Base-by-base conservation (phyloP, 2,888 invertebrate genomes). In the Alviniconcha strummeri region DNA sequence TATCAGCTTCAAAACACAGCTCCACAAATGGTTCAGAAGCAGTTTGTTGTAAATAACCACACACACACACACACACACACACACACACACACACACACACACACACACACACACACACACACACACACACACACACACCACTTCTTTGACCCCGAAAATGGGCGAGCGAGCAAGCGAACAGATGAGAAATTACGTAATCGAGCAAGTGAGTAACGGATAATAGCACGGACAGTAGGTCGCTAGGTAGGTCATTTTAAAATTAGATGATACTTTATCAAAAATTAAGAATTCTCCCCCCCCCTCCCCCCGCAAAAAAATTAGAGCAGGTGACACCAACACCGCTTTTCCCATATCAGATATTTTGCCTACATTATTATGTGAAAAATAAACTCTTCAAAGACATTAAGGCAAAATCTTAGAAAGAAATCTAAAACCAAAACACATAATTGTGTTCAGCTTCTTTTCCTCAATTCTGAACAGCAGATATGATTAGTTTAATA, bases 241-340 rank as follows among this genome's bases (percentile, higher is more conserved):
- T 96, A 67, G 95, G 95, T 95, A 89, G 90, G 89, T 92, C 4
- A 5, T 71, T 17, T 71, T 54, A 36, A 36, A 36, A 36, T 36
- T 36, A 36, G 36, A 36, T 36, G 36, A 36, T 36, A 17, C 19
- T 11, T 74, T 11, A 19, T 19, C 74, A 19, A 54, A 8, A n/a
- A 15, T 55, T 76, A 55, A 36, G 36, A 36, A 36, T 36, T 36
- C 36, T 36, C 36, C 36, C 36, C 36, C 36, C 36, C 36, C n/a
- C n/a, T n/a, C 0, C 36, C 36, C 36, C 36, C 0, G 36, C 36
- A 36, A n/a, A n/a, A n/a, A n/a, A 17, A 8, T 4, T 36, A 15
- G 15, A 71, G 8, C 15, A 15, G 36, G 71, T 8, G 8, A 4
- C 8, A 19, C 17, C 4, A 19, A 36, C 36, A 36, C 36, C 36